Evolutionary conservation across 2,888 invertebrate genomes (phyloP).

Genomic region (Nemoura dubitans): DNA sequence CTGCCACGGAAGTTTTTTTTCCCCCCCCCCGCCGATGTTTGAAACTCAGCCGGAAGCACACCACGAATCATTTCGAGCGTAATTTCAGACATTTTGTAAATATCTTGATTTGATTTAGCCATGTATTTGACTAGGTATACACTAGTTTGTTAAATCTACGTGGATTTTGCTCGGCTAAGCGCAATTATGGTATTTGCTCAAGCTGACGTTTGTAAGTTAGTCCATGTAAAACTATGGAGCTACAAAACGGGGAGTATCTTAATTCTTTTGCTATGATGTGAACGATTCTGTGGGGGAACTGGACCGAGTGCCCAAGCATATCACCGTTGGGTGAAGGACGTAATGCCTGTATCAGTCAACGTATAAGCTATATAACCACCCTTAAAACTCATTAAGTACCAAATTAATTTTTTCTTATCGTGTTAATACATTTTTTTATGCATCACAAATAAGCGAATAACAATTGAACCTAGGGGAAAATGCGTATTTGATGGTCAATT

Average conservation of each 20-base stretch:
- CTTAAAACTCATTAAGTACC: no score
- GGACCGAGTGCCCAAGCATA: no score
- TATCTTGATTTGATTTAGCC: constrained; percentile 45
- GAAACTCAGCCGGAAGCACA: constrained; percentile 42
- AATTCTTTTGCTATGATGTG: neutral
- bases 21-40: no score
- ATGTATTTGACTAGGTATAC: constrained; percentile 34
- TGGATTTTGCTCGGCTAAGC: constrained; percentile 8
- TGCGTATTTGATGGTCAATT: no score
- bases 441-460: no score
- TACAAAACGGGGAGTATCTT: neutral
- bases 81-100: constrained; percentile 49
- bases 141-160: neutral
- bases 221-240: neutral
- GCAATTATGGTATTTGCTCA: neutral
- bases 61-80: constrained; percentile 40
- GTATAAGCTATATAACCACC: no score
- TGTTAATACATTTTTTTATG: no score
- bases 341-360: no score
- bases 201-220: neutral
- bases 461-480: no score
- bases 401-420: no score
- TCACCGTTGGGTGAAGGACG: no score
- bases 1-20: constrained; percentile 43
- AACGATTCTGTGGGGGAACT: no score